phyloP scores from a whole-genome alignment of 2,113 vertebrate genomes.

The Vanacampus margaritifer region DNA sequence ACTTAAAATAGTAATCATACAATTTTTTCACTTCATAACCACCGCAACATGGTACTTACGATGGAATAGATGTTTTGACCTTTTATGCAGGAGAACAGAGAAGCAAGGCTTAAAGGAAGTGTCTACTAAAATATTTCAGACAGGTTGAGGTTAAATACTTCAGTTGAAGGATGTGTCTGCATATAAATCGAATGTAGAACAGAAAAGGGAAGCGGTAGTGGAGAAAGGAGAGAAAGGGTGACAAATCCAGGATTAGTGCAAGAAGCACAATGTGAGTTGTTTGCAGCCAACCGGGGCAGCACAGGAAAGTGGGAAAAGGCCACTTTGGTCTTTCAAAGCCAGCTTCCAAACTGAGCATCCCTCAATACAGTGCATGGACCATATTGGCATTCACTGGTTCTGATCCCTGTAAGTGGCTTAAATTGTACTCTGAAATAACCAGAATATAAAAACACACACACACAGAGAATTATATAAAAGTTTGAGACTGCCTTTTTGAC shows the following conservation, averaged over 20 bases:
- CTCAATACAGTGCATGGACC: not conserved
- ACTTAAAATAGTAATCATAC: too few relatives aligned
- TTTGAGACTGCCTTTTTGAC: too few relatives aligned
- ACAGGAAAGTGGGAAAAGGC: not conserved
- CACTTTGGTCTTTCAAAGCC: not conserved
- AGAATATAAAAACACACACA: not conserved
- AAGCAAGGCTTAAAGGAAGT: not conserved
- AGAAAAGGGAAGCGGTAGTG: slow-evolving; percentile 3
- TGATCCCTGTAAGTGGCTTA: too few relatives aligned
- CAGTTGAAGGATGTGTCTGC: not conserved
- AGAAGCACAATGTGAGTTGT: slow-evolving; percentile 17
- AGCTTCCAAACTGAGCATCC: not conserved
- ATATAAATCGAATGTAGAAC: slow-evolving; percentile 3
- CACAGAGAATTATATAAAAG: too few relatives aligned
- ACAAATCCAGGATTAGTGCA: slow-evolving; percentile 53
- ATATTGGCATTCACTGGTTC: not conserved
- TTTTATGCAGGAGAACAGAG: not conserved
- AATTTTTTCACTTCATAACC: not conserved
- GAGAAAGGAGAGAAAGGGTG: slow-evolving; percentile 24
- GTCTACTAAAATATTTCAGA: slow-evolving; percentile 4
- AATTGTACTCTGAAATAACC: too few relatives aligned
- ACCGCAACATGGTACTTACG: not conserved
- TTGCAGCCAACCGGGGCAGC: slow-evolving; percentile 17
- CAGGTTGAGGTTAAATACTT: not conserved
- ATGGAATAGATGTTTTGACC: not conserved